Evolutionary conservation across 2,797 vertebrate species (phyloP).

Genomic region (Phataginus tricuspis): DNA sequence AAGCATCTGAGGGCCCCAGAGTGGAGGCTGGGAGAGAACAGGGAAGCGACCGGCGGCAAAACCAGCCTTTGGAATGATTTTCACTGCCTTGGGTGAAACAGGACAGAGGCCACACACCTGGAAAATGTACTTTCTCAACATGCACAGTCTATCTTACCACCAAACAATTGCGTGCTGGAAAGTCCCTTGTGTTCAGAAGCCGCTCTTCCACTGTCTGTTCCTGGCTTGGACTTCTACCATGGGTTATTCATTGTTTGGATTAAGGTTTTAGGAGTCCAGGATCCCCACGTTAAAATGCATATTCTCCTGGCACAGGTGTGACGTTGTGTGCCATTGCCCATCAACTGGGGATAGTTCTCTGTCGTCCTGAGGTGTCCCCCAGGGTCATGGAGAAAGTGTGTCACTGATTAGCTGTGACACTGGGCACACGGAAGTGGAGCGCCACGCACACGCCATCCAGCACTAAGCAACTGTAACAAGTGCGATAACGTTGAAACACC

Average conservation of each 20-base stretch:
- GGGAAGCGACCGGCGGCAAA: rapidly evolving
- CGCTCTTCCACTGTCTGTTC: neutral
- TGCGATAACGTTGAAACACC: neutral
- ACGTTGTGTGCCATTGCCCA: neutral
- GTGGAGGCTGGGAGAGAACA: neutral
- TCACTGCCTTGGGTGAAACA: neutral
- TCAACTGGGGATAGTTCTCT: neutral
- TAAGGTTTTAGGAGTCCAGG: neutral
- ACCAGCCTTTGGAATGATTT: neutral
- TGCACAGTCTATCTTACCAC: neutral
- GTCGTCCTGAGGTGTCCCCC: neutral
- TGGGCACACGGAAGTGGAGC: neutral
- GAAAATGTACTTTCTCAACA: neutral
- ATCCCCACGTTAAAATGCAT: neutral
- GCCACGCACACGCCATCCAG: no score
- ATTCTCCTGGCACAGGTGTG: neutral
- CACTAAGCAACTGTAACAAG: neutral
- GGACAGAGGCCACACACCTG: neutral
- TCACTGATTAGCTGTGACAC: neutral
- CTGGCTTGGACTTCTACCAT: neutral
- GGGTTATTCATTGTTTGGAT: neutral
- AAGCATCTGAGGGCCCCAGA: neutral
- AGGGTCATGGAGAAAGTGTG: neutral
- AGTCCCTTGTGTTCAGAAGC: neutral
- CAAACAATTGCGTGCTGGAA: neutral